Conservation (phyloP, 2,888 invertebrate genomes). For the Hirtodrosophila duncani region DNA sequence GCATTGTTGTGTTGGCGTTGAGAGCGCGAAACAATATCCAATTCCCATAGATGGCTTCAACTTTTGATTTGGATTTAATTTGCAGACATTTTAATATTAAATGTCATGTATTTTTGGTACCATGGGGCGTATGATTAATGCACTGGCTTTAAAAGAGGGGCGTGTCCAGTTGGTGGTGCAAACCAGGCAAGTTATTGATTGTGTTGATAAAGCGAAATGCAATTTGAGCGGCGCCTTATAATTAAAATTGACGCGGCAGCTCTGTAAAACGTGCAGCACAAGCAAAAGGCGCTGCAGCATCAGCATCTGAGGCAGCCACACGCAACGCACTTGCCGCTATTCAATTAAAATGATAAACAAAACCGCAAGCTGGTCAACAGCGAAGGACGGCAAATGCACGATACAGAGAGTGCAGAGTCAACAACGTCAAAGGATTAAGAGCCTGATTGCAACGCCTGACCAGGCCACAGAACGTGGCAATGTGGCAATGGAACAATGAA, state of each 20-base stretch:
- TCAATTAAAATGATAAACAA: constrained; percentile 50
- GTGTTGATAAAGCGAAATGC: constrained; percentile 40
- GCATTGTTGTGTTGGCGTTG: constrained; percentile 27
- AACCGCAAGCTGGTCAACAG: constrained; percentile 6
- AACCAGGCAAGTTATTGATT: constrained; percentile 33
- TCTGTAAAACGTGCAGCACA: constrained; percentile 16
- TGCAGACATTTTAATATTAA: constrained; percentile 19
- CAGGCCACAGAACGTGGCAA: constrained; percentile 13
- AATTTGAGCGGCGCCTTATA: constrained; percentile 55
- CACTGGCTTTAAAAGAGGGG: constrained; percentile 22
- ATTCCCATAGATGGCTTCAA: constrained; percentile 12
- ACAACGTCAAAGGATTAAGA: constrained; percentile 25
- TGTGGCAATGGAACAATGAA: constrained; percentile 25
- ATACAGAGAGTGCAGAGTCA: constrained; percentile 4
- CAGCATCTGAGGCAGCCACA: constrained; percentile 70
- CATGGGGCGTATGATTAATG: constrained; percentile 54
- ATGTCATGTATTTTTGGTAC: constrained; percentile 18
- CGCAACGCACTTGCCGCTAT: constrained; percentile 78
- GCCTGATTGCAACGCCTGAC: too few relatives aligned
- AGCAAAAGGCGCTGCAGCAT: constrained; percentile 2
- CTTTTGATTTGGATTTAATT: constrained; percentile 42
- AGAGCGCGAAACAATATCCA: constrained; percentile 25
- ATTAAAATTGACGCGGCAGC: too few relatives aligned
- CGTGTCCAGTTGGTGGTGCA: constrained; percentile 17
- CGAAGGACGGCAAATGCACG: constrained; percentile 41